A percentile compares a stretch with the other conserved stretches of the same genome.
Evolutionary conservation across 2,797 vertebrate genomes (phyloP).

Genomic region (Artibeus lituratus): DNA sequence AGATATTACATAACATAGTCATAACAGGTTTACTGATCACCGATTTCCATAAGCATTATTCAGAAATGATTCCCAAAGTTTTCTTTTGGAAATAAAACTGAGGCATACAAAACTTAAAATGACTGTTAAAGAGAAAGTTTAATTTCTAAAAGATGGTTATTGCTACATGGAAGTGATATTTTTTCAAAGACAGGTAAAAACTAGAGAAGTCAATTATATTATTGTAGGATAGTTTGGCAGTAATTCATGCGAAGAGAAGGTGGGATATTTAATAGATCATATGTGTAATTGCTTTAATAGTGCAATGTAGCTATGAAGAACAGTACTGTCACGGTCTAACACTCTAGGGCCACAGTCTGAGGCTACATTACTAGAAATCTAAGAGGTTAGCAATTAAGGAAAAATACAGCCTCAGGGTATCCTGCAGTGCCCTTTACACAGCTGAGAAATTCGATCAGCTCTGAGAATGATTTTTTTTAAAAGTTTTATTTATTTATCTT

Average conservation of each 20-base stretch:
- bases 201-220: background rate
- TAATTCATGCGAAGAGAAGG: background rate
- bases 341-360: background rate
- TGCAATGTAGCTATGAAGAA: background rate
- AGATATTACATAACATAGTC: background rate
- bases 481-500: no score
- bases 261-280: background rate
- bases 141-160: background rate
- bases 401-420: background rate
- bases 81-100: constrained; percentile 21
- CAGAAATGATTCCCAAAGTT: constrained; percentile 17
- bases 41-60: constrained; percentile 23
- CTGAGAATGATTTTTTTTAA: background rate
- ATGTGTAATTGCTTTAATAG: background rate
- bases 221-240: constrained; percentile 3
- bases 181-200: constrained; percentile 27
- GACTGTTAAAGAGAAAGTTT: constrained; percentile 6
- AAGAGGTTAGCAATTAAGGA: background rate
- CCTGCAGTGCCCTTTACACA: background rate
- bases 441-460: background rate
- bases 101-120: constrained; percentile 23
- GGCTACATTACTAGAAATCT: background rate
- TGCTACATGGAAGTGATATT: background rate
- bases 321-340: background rate
- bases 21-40: background rate